Base-by-base conservation (phyloP, 1,140 invertebrate species). In the Drosophila gunungcola region DNA sequence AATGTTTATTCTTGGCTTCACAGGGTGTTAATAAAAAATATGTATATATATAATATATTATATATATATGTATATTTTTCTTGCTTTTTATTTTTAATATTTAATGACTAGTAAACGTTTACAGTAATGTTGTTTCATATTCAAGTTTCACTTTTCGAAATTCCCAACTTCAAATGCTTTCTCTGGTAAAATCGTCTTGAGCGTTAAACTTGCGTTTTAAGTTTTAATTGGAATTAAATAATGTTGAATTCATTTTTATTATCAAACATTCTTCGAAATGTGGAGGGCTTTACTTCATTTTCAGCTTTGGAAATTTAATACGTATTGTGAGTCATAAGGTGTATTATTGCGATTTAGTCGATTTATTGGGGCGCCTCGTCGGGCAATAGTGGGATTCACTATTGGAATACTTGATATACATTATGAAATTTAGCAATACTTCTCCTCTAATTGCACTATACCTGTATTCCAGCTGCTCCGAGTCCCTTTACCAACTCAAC, bases 81-180 rank as follows among this genome's bases (percentile, higher is more conserved):
- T n/a, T 48, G 38, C 32, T 42, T n/a, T 46, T 54, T 34, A 29
- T 39, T 63, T 57, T 48, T 53, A 56, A 67, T 82, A 78, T 83
- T 83, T 78, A 88, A 79, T 86, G 83, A 86, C 83, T 86, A 86
- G 82, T 88, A 88, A 88, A 86, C 82, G 83, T 88, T 88, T 88
- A 64, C 83, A 74, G 55, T 86, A 73, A 56, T 61, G 41, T 62
- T 52, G 32, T 73, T 67, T 61, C 39, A 75, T 57, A 70, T 76
- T 78, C 54, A 57, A 48, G 54, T 51, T 74, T 69, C 41, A 32
- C 42, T 62, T 29, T 49, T 38, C 21, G 52, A 36, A 67, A 16
- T 46, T 21, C 36, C 46, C 49, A 16, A 55, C 48, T 25, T 32
- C 16, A 21, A 21, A 21, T 21, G 16, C 16, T 21, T 21, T 21